A percentile compares a stretch with the other conserved stretches of the same genome.
Conservation (phyloP, 2,888 invertebrate species). For the Neelides folsomi region DNA sequence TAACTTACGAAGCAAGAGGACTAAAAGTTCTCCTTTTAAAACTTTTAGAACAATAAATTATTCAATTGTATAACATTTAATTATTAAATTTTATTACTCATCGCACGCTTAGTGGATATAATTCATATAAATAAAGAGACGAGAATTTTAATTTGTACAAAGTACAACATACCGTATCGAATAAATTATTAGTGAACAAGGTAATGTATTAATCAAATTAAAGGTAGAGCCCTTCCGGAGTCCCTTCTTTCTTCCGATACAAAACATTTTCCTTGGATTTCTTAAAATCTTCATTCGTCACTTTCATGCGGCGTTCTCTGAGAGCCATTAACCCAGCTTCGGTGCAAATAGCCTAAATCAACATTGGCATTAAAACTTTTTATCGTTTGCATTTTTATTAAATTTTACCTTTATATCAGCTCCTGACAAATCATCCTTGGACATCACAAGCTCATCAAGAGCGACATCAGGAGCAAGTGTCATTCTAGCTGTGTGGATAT, state of each 20-base stretch:
- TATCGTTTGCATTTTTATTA: not conserved
- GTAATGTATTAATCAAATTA: conserved; percentile 42
- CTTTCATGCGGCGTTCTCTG: conserved; percentile 96
- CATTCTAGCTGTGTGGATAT: conserved; percentile 98
- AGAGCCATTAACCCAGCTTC: conserved; percentile 97
- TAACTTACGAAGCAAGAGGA: conserved; percentile 75
- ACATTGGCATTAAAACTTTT: not conserved
- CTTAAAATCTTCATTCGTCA: conserved; percentile 97
- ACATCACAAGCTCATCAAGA: conserved; percentile 92
- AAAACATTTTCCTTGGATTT: conserved; percentile 99
- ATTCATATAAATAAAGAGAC: too few relatives aligned
- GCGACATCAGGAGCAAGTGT: conserved; percentile 94
- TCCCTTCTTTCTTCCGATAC: conserved; percentile 97
- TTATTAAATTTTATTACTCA: not conserved
- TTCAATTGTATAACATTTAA: not conserved
- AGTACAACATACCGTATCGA: too few relatives aligned
- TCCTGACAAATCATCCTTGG: conserved; percentile 97
- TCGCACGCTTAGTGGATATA: not conserved
- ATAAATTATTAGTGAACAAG: too few relatives aligned
- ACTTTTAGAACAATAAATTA: conserved; percentile 36
- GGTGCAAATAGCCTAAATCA: conserved; percentile 85
- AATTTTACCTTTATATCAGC: conserved; percentile 71
- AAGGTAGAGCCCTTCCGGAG: conserved; percentile 95
- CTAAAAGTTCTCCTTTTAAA: conserved; percentile 67
- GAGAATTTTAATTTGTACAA: too few relatives aligned